phyloP scores from a whole-genome alignment of 1,140 invertebrate species.

The Cydia pomonella region DNA sequence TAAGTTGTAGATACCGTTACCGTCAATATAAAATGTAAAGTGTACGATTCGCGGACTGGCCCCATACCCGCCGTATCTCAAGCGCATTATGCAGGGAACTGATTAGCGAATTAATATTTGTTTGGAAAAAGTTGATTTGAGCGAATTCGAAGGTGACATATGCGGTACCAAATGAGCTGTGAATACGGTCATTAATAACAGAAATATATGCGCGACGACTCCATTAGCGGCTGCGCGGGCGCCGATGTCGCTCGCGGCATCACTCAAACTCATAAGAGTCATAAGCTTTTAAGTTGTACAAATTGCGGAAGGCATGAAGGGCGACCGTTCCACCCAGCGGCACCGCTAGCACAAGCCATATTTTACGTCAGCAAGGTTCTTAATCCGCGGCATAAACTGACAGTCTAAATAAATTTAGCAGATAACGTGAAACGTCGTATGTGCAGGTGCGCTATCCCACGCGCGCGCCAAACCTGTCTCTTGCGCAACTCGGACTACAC shows the following conservation, averaged over 20 bases:
- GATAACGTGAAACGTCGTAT: slow-evolving; percentile 47
- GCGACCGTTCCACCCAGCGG: neutral
- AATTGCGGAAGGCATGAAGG: slow-evolving; percentile 21
- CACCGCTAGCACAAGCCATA: slow-evolving; percentile 40
- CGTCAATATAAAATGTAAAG: slow-evolving; percentile 43
- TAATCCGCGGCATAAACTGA: slow-evolving; percentile 67
- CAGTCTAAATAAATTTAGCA: slow-evolving; percentile 62
- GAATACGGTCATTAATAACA: slow-evolving; percentile 23
- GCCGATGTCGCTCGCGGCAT: slow-evolving; percentile 4
- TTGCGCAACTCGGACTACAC: slow-evolving; percentile 75
- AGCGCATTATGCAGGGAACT: slow-evolving; percentile 8
- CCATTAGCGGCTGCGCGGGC: slow-evolving; percentile 22
- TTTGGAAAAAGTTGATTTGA: neutral
- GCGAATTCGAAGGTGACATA: slow-evolving; percentile 20
- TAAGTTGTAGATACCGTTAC: slow-evolving; percentile 47
- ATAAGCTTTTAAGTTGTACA: slow-evolving; percentile 24
- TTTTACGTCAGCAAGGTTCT: slow-evolving; percentile 74
- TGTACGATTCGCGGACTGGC: slow-evolving; percentile 40
- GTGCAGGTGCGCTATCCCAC: slow-evolving; percentile 57
- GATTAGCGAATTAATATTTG: slow-evolving; percentile 31
- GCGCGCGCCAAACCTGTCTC: slow-evolving; percentile 72
- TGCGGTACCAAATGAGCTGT: neutral
- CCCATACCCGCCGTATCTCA: neutral
- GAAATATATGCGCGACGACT: slow-evolving; percentile 29
- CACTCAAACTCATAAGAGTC: slow-evolving; percentile 25